Evolutionary conservation across 2,113 vertebrate species (phyloP).

Genomic region (Cnemophilus loriae): DNA sequence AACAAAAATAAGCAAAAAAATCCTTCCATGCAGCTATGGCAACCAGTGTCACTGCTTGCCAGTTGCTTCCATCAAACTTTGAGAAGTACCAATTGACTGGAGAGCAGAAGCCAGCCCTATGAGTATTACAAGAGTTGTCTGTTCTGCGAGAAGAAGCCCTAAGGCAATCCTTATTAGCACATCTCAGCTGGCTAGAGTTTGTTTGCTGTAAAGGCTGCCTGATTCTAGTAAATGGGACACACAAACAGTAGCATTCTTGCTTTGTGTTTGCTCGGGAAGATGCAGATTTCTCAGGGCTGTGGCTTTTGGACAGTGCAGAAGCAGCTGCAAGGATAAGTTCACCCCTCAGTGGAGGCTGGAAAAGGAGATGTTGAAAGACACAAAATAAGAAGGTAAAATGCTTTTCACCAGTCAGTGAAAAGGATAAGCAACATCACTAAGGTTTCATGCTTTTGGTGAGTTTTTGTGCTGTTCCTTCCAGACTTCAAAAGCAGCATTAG

Average conservation of each 20-base stretch:
- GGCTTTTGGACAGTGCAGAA: neutral
- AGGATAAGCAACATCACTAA: neutral
- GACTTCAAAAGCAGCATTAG: neutral
- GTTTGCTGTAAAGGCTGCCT: neutral
- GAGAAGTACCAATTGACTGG: neutral
- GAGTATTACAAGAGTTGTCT: neutral
- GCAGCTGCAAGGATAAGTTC: neutral
- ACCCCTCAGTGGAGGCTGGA: neutral
- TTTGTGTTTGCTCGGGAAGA: neutral
- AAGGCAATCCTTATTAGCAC: neutral
- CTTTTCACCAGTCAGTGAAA: neutral
- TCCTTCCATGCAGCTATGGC: neutral
- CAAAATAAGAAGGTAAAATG: neutral
- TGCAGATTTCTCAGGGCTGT: neutral
- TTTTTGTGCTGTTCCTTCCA: neutral
- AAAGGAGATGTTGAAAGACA: neutral
- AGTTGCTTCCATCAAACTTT: neutral
- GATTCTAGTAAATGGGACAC: neutral
- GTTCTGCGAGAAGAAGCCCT: neutral
- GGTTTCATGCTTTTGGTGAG: neutral
- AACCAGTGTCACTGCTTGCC: neutral
- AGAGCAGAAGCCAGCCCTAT: neutral
- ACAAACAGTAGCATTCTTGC: neutral
- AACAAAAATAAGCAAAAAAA: neutral
- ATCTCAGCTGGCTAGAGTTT: neutral